These are phyloP conservation scores for Helogale parvula DNA, from an alignment of 2,113 vertebrate genomes.

Conservation along the genomic window DNA sequence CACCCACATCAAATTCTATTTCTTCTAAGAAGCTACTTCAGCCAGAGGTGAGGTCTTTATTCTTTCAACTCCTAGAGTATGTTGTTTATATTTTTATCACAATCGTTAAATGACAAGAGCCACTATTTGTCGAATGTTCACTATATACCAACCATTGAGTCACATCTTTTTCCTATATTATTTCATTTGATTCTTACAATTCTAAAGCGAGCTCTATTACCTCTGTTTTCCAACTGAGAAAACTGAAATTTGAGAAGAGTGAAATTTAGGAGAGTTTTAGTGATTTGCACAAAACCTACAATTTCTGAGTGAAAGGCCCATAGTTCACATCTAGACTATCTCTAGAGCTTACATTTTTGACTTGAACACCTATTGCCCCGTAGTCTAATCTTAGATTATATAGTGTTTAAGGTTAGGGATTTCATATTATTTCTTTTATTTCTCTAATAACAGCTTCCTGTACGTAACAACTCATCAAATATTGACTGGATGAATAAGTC, in stretches of 20 bases:
- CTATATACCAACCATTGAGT: not conserved
- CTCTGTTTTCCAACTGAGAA: not conserved
- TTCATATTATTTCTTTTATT: not conserved
- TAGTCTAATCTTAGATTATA: not conserved
- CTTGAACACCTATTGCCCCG: not conserved
- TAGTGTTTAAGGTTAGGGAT: not conserved
- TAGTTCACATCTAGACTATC: not conserved
- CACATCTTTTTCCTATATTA: not conserved
- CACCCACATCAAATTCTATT: not conserved
- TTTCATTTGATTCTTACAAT: not conserved
- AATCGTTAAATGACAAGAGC: not conserved
- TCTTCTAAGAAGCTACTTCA: not conserved
- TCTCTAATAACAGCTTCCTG: not conserved
- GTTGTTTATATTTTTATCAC: conserved; percentile 13
- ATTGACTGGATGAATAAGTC: not conserved
- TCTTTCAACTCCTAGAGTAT: not conserved
- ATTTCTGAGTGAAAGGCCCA: not conserved
- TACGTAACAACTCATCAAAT: not conserved
- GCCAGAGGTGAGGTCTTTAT: not conserved
- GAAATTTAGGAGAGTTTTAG: not conserved
- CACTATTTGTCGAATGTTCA: not conserved
- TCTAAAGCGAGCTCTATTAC: not conserved
- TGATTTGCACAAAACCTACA: not conserved
- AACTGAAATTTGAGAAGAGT: not conserved
- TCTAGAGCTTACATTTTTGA: not conserved